Evolutionary conservation across 2,888 invertebrate genomes (phyloP), one percentile per base, ranked within the genome.

Genomic region (Dinocampus coccinellae): DNA sequence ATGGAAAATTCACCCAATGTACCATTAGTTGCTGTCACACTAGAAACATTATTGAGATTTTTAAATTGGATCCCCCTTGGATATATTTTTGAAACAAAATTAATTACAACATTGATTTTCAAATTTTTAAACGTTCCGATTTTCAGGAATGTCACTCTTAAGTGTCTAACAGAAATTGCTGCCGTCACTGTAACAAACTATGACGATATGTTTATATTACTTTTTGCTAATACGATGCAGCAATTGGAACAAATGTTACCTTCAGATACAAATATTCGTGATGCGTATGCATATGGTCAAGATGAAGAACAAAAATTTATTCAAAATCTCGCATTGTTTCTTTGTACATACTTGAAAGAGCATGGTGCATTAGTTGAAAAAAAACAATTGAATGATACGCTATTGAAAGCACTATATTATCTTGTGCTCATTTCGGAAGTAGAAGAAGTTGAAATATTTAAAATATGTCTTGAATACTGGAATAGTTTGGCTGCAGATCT

Each of bases 11-110:
- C 99, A 13, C 96, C 97, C 89, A 99, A 98, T 90, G 97, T 98
- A 61, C 95, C 96, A 55, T 90, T 99, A 73, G 98, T 99, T 70
- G 96, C 96, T 82, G 95, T 97, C 3, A 99, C 99, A 0, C 90
- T 99, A 77, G 97, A 99, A 87, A 99, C 99, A 2, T 90, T 99
- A 70, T 90, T 99, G 79, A 92, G 97, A 86, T 99, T 99, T 90
- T 91, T 99, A 53, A 99, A 98, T 87, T 99, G 99, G 99, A 99
- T 99, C 84, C 99, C 99, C n/a, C 91, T 99, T 75, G 99, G 99
- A 11, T 99, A 99, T 88, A 99, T 99, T 87, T 99, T 99, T 90
- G 99, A 99, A 90, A 99, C 99, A 79, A 96, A 97, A 87, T 90
- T 99, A 69, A 97, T 99, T 82, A 94, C 93, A 81, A 97, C 97